Evolutionary conservation across 1,140 invertebrate genomes (phyloP).

Genomic region (Piezodorus guildinii): DNA sequence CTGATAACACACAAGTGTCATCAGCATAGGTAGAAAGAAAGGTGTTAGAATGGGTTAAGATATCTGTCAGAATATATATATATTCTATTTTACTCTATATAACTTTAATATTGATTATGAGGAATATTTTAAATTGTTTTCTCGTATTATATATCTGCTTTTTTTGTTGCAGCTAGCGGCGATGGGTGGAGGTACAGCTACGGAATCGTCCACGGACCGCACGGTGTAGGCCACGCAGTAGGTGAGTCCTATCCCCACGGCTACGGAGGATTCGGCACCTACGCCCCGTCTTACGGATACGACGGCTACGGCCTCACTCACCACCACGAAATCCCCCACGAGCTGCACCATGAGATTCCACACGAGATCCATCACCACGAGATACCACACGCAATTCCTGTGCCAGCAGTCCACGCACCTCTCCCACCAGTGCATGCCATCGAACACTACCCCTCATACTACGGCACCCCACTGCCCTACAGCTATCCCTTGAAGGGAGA

Average conservation of each 20-base stretch:
- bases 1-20: no score
- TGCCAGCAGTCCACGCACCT: background rate
- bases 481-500: background rate
- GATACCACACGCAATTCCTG: background rate
- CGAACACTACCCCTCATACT: background rate
- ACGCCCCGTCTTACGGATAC: conserved; percentile 20
- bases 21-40: no score
- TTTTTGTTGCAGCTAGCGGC: conserved; percentile 16
- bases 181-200: conserved; percentile 21
- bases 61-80: no score
- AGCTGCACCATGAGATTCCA: background rate
- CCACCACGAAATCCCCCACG: background rate
- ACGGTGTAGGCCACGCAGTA: conserved; percentile 13
- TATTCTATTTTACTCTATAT: no score
- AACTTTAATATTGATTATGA: no score
- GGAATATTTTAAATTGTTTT: no score
- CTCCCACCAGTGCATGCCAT: background rate
- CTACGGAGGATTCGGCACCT: conserved; percentile 22
- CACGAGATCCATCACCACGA: background rate
- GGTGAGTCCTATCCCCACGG: conserved; percentile 22
- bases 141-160: background rate
- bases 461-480: background rate
- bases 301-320: background rate
- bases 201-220: conserved; percentile 20
- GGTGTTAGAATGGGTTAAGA: no score